Evolutionary conservation across 1,140 invertebrate genomes (phyloP).

Genomic region (Cotesia glomerata): DNA sequence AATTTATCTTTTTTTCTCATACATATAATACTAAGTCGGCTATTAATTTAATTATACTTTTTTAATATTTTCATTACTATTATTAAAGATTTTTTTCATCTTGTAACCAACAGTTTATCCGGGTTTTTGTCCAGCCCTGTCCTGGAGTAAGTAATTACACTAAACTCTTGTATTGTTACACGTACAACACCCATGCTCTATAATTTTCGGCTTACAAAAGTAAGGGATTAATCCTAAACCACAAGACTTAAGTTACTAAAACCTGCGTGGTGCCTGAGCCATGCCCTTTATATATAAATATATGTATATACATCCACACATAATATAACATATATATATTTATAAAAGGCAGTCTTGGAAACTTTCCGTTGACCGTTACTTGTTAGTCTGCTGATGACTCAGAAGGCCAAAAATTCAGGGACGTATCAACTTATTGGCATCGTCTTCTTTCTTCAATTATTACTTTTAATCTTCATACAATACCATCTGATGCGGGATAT

Average conservation of each 20-base stretch:
- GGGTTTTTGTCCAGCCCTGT: neutral
- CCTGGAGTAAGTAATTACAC: slow-evolving; percentile 18
- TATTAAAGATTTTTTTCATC: neutral
- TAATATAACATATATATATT: no score
- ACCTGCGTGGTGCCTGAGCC: neutral
- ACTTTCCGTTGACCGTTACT: slow-evolving; percentile 49
- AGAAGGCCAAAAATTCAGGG: slow-evolving; percentile 36
- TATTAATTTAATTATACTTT: neutral
- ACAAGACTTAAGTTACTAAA: neutral
- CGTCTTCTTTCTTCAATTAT: neutral
- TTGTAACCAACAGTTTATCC: neutral
- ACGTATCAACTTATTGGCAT: slow-evolving; percentile 18
- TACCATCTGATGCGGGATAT: neutral
- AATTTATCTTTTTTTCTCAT: neutral
- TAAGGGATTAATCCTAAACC: slow-evolving; percentile 21
- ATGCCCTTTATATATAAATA: no score
- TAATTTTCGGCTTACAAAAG: slow-evolving; percentile 26
- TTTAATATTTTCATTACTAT: neutral
- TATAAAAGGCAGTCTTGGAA: slow-evolving; percentile 31
- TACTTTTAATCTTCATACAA: neutral
- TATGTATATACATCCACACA: neutral
- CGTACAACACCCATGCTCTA: neutral
- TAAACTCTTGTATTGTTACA: slow-evolving; percentile 19
- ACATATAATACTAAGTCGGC: neutral
- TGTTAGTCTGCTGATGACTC: slow-evolving; percentile 36